These are phyloP conservation scores for Cosmopolites sordidus DNA, from an alignment of 2,888 invertebrate genomes.

Conservation along the genomic window DNA sequence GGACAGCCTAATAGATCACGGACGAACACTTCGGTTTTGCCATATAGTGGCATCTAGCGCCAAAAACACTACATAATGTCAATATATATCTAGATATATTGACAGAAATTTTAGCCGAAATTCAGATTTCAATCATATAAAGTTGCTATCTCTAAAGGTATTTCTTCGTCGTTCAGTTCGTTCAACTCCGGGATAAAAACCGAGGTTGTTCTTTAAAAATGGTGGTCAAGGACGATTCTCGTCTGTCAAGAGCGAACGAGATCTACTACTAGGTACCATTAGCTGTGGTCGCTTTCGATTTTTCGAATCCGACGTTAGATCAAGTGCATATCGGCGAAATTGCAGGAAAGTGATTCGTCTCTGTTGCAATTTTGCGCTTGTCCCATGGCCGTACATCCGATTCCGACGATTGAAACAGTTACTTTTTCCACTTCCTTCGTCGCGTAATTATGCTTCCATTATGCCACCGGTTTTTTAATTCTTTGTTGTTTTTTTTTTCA, in stretches of 20 bases:
- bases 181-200: constrained; percentile 24
- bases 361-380: too few relatives aligned
- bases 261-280: constrained; percentile 3
- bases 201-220: constrained; percentile 33
- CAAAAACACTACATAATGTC: too few relatives aligned
- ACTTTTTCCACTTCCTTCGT: background rate
- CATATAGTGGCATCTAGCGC: too few relatives aligned
- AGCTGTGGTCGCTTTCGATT: constrained; percentile 3
- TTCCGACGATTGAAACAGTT: too few relatives aligned
- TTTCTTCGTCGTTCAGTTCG: constrained; percentile 13
- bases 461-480: background rate
- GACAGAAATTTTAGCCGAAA: too few relatives aligned
- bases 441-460: background rate
- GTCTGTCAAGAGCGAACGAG: constrained; percentile 26
- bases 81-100: too few relatives aligned
- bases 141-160: background rate
- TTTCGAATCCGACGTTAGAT: background rate
- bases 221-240: constrained; percentile 34
- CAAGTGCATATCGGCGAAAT: too few relatives aligned
- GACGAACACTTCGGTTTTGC: too few relatives aligned
- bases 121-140: too few relatives aligned
- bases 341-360: too few relatives aligned
- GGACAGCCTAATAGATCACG: too few relatives aligned
- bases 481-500: background rate
- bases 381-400: too few relatives aligned